phyloP scores from a whole-genome alignment of 2,888 invertebrate species.

The Sphaeridia pumilis region DNA sequence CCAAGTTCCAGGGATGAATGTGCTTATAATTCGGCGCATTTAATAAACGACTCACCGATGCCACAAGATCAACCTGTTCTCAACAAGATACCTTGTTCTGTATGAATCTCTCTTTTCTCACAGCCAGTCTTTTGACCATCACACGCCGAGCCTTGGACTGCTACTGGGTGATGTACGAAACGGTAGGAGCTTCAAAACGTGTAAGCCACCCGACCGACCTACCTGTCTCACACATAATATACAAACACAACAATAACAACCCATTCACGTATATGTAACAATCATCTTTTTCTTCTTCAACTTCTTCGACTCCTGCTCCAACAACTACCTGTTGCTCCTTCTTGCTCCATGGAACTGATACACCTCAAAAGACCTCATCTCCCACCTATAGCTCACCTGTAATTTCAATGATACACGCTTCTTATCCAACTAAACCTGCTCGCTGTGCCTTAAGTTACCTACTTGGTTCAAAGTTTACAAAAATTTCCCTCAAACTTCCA shows the following conservation, averaged over 20 bases:
- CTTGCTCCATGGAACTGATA: too few relatives aligned
- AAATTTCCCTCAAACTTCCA: too few relatives aligned
- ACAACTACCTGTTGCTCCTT: not conserved
- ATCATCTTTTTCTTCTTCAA: not conserved
- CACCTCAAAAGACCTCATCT: too few relatives aligned
- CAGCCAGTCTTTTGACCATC: constrained; percentile 27
- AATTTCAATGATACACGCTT: too few relatives aligned
- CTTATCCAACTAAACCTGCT: not conserved
- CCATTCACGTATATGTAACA: not conserved
- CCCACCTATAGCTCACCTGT: too few relatives aligned
- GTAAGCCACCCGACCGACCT: too few relatives aligned
- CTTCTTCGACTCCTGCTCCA: not conserved
- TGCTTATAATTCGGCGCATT: too few relatives aligned
- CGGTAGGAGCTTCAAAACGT: constrained; percentile 28
- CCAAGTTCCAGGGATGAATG: too few relatives aligned
- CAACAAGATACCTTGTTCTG: too few relatives aligned
- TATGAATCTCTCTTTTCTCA: too few relatives aligned
- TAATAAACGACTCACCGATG: too few relatives aligned
- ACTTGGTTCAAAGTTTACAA: not conserved
- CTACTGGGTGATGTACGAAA: constrained; percentile 34
- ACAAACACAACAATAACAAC: not conserved
- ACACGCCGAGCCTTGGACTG: constrained; percentile 33
- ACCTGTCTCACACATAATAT: constrained; percentile 18
- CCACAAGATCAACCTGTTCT: too few relatives aligned
- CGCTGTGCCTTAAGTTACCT: not conserved